Base-by-base conservation (phyloP, 2,888 invertebrate genomes). In the Aspidiotus destructor region DNA sequence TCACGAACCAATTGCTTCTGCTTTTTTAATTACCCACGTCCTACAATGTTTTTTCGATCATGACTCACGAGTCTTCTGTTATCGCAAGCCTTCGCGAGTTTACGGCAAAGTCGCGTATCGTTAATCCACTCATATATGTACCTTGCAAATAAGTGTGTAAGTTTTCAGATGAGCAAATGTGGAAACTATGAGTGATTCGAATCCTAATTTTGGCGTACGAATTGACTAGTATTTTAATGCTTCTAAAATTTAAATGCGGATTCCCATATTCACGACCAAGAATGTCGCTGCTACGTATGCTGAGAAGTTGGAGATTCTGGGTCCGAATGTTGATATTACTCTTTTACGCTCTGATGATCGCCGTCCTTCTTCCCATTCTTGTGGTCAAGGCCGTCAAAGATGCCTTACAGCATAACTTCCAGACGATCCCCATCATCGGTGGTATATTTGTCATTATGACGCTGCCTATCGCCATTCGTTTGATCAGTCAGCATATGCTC, bases 401-500 rank as follows among this genome's bases (percentile, higher is more conserved):
- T 82, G 89, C 87, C 8, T 86, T 91, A 73, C 83, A 84, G 61
- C 85, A 86, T 73, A 84, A 86, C 72, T 89, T 90, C 75, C 88
- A 90, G 77, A 79, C 77, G 8, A 88, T 89, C 74, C 83, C 87
- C 69, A 80, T 94, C 72, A 86, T 94, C 69, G 94, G 89, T 9
- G 94, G 94, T 7, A 83, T 92, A n/a, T 96, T 96, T 79, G 94
- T 92, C 28, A 82, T 93, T 72, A 81, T 94, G 69, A 90, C 95
- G 0, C 80, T 97, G 62, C 96, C 96, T 0, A 88, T 96, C 72
- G 92, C 95, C 58, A 83, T 96, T 74, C 96, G 93, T 88, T 92
- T 94, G 79, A 96, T 97, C 74, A 86, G 89, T 60, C 92, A 94
- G 77, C 96, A 97, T 79, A 85, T 95, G 76, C 87, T 94, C 69